Evolutionary conservation across 1,140 invertebrate genomes (phyloP).

Genomic region (Caenorhabditis remanei): DNA sequence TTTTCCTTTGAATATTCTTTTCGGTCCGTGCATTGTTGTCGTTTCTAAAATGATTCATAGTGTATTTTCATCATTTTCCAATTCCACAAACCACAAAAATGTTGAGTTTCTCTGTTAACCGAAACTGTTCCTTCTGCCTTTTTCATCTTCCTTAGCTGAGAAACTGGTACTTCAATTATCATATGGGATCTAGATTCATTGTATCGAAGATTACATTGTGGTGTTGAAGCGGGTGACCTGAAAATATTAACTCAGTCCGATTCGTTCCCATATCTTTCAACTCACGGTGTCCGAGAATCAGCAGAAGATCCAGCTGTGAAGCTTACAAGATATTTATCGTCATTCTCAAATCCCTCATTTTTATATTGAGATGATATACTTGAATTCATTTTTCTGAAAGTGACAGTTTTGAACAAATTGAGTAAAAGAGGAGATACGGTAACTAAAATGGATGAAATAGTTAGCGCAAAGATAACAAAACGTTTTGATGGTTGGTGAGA

Average conservation of each 20-base stretch:
- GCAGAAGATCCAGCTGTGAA: conserved; percentile 1
- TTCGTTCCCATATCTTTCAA: background rate
- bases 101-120: conserved; percentile 36
- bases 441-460: background rate
- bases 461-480: conserved; percentile 11
- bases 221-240: background rate
- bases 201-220: conserved; percentile 10
- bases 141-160: conserved; percentile 67
- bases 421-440: background rate
- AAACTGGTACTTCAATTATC: conserved; percentile 70
- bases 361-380: background rate
- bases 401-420: background rate
- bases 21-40: conserved; percentile 60
- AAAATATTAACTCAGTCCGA: background rate
- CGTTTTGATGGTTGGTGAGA: background rate
- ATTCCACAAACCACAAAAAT: conserved; percentile 38
- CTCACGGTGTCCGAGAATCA: background rate
- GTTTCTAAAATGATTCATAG: conserved; percentile 37
- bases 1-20: conserved; percentile 48
- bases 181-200: conserved; percentile 9
- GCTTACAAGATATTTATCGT: conserved; percentile 14
- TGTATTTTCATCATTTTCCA: background rate
- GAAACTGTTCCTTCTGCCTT: conserved; percentile 16
- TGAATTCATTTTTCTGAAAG: background rate
- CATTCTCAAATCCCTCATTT: conserved; percentile 19